phyloP scores from a whole-genome alignment of 2,797 vertebrate genomes.

The Arvicola amphibius region DNA sequence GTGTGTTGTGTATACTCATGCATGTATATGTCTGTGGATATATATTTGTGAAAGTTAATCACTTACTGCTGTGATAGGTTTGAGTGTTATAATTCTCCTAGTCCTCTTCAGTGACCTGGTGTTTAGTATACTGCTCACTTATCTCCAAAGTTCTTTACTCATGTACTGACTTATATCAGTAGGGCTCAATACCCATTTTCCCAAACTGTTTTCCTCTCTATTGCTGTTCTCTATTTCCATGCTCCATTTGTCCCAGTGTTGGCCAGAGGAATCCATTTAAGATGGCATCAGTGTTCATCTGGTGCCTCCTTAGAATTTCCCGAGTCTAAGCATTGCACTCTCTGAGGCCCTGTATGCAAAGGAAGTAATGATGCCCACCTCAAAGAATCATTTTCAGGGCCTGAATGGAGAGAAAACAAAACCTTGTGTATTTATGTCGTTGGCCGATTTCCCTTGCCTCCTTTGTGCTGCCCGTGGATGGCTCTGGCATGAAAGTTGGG shows the following conservation, averaged over 20 bases:
- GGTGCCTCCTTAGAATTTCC: neutral
- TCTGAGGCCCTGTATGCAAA: neutral
- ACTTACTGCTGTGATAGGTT: neutral
- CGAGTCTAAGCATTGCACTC: neutral
- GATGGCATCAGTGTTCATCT: neutral
- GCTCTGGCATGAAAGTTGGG: neutral
- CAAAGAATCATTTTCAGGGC: neutral
- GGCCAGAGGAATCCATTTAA: neutral
- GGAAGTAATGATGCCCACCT: neutral
- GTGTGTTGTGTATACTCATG: fast-evolving
- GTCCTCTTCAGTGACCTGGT: neutral
- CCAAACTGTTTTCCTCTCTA: neutral
- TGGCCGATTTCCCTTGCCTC: neutral
- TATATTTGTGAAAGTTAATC: neutral
- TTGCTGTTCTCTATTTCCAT: neutral
- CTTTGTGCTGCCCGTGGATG: fast-evolving
- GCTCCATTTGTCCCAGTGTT: too few relatives aligned
- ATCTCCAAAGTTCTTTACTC: neutral
- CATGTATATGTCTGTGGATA: neutral
- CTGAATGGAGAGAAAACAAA: neutral
- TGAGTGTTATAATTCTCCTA: neutral
- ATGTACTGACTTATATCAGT: neutral
- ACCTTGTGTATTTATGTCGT: too few relatives aligned
- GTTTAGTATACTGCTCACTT: neutral
- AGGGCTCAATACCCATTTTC: neutral